Percentiles rank a stretch among this genome's conserved stretches.
Evolutionary conservation across 2,888 invertebrate species (phyloP).

Genomic region (Dichetophora obliterata): DNA sequence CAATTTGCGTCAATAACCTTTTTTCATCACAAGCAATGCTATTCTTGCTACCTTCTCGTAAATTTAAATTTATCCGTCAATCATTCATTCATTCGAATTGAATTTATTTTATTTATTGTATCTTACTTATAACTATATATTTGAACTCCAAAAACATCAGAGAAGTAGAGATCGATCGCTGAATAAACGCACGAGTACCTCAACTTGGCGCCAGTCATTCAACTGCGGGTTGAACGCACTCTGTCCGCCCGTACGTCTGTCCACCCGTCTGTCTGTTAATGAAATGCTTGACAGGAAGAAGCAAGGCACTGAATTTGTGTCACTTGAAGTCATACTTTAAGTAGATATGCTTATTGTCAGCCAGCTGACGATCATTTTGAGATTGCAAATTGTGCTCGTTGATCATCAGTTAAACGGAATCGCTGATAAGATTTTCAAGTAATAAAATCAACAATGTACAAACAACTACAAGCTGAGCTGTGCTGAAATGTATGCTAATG

Average conservation of each 20-base stretch:
- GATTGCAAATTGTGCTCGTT: conserved; percentile 2
- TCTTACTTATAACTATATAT: neutral
- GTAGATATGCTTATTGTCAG: neutral
- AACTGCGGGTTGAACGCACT: conserved; percentile 52
- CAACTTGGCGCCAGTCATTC: conserved; percentile 26
- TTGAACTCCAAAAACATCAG: neutral
- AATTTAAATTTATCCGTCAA: too few relatives aligned
- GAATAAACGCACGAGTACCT: neutral
- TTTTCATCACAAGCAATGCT: too few relatives aligned
- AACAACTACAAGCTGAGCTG: neutral
- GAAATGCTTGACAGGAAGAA: neutral
- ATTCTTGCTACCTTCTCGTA: too few relatives aligned
- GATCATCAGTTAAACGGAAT: neutral
- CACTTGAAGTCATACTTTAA: neutral
- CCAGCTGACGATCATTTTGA: conserved; percentile 2
- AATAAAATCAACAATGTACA: conserved; percentile 3
- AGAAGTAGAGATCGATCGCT: neutral
- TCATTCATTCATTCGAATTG: too few relatives aligned
- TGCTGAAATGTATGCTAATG: conserved; percentile 9
- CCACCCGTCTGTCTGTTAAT: conserved; percentile 27
- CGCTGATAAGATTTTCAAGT: conserved; percentile 14
- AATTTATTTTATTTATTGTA: neutral
- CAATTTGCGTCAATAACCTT: too few relatives aligned
- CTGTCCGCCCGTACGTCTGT: conserved; percentile 48
- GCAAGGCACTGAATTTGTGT: neutral